Percentiles rank a stretch among this genome's conserved stretches.
Evolutionary conservation across 2,888 invertebrate species (phyloP).

Genomic region (Nomada ruficornis): DNA sequence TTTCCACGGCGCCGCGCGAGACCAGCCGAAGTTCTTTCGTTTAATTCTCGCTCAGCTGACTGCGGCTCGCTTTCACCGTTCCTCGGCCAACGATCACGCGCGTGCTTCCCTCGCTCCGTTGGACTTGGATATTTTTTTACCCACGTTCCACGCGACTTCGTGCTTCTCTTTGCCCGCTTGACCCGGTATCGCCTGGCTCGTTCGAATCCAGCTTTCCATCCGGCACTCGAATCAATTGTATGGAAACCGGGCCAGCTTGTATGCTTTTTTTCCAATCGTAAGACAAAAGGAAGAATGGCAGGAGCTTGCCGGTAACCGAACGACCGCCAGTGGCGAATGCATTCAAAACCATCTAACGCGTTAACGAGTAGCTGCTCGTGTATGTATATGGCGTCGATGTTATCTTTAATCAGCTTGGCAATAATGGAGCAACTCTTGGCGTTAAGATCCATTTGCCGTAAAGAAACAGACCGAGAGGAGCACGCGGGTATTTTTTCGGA

Average conservation of each 20-base stretch:
- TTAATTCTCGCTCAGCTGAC: slow-evolving; percentile 69
- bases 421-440: no score
- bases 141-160: neutral
- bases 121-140: neutral
- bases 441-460: no score
- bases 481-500: no score
- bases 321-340: no score
- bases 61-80: slow-evolving; percentile 64
- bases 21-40: slow-evolving; percentile 57
- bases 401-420: no score
- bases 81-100: slow-evolving; percentile 33
- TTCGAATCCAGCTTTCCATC: slow-evolving; percentile 5
- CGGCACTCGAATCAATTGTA: neutral
- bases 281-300: no score
- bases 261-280: no score
- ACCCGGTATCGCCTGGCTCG: slow-evolving; percentile 4
- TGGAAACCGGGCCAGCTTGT: neutral
- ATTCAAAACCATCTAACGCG: no score
- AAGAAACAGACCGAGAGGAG: no score
- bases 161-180: slow-evolving; percentile 1
- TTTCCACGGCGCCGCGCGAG: slow-evolving; percentile 54
- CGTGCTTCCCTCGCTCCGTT: slow-evolving; percentile 29
- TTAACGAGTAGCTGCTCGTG: no score
- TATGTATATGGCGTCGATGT: no score
- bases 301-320: no score